These are phyloP conservation scores for Dufourea novaeangliae DNA, from an alignment of 1,140 invertebrate genomes.

Conservation along the genomic window DNA sequence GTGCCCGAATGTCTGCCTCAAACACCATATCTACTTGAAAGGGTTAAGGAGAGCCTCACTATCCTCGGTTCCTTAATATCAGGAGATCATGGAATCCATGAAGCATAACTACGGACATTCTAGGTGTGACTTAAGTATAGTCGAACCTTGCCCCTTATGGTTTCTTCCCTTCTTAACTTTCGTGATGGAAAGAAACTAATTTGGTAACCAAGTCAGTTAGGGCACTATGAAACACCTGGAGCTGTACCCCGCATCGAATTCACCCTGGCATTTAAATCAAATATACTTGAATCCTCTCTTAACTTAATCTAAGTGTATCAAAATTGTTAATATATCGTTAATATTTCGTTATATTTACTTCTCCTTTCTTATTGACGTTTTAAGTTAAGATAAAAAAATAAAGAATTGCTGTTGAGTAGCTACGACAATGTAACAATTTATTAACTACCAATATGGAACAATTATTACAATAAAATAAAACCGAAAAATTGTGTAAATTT, in stretches of 20 bases:
- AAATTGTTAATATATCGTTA: no score
- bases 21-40: neutral
- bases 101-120: neutral
- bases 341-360: no score
- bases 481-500: no score
- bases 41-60: slow-evolving; percentile 4
- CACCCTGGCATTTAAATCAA: neutral
- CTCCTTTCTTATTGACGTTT: no score
- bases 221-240: slow-evolving; percentile 34
- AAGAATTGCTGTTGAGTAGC: no score
- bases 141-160: slow-evolving; percentile 6
- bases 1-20: neutral
- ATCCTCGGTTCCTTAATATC: neutral
- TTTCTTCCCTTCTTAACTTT: neutral
- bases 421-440: no score
- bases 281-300: neutral
- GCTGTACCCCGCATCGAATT: neutral
- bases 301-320: no score
- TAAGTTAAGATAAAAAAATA: no score
- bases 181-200: slow-evolving; percentile 47
- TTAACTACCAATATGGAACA: neutral
- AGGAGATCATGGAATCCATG: neutral
- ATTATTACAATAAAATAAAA: neutral
- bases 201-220: slow-evolving; percentile 58
- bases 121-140: neutral